Percentiles rank a stretch among this genome's conserved stretches.
Conservation (phyloP, 2,797 vertebrate species). For the Sebastolobus altivelis region DNA sequence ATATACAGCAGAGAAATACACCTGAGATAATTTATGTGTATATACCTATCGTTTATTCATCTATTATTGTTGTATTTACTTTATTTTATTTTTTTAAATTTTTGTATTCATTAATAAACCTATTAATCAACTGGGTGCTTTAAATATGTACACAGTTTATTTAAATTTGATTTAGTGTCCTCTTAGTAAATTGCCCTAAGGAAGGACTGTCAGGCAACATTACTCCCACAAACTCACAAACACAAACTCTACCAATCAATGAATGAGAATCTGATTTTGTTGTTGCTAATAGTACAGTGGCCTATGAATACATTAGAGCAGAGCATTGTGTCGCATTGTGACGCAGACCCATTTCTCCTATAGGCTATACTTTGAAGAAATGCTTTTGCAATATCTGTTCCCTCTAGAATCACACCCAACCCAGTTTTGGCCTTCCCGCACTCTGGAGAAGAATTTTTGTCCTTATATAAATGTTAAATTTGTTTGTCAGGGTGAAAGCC, state of each 20-base stretch:
- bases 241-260: background rate
- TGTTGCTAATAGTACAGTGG: too few species aligned
- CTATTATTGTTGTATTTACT: background rate
- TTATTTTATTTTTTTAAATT: background rate
- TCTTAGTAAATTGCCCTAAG: background rate
- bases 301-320: background rate
- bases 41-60: background rate
- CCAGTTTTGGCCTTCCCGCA: slow-evolving; percentile 19
- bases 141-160: background rate
- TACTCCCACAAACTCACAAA: background rate
- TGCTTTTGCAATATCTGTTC: slow-evolving; percentile 21
- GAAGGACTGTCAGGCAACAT: background rate
- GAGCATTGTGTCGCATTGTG: background rate
- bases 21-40: background rate
- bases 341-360: background rate
- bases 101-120: background rate
- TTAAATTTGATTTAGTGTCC: background rate
- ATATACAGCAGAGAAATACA: background rate
- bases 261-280: background rate
- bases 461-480: slow-evolving; percentile 68
- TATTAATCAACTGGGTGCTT: background rate
- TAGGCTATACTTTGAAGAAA: background rate
- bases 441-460: slow-evolving; percentile 53
- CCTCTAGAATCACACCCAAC: slow-evolving; percentile 36
- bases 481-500: slow-evolving; percentile 19